Base-by-base conservation (phyloP, 2,113 vertebrate species). In the Herpailurus yagouaroundi region DNA sequence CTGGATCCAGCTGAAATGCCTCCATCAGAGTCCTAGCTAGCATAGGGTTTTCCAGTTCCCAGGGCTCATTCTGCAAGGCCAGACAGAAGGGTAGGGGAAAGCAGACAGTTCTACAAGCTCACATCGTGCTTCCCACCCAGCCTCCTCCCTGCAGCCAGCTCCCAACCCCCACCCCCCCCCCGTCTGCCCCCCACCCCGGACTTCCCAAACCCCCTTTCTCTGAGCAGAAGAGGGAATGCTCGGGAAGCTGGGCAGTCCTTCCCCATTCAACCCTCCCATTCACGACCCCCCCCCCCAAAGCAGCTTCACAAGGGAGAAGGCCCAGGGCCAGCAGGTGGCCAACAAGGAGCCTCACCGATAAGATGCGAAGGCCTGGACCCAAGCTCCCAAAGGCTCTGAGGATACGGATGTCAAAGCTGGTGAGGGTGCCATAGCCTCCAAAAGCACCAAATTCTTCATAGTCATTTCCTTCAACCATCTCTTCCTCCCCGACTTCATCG, bases 1-100 rank as follows among this genome's bases (percentile, higher is more conserved):
- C 96, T 3, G 89, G 92, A 74, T 97, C 97, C 95, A 95, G 87
- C 79, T 95, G 96, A 85, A 98, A 52, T 21, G 97, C 95, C 83
- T 97, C 92, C 82, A 95, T 80, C 94, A 97, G 97, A 66, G 96
- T 97, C 92, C 74, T 96, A 82, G 96, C 96, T 94, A 97, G 95
- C 69, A 50, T 64, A 83, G 97, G 96, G 73, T 93, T 97, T 85
- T 96, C 97, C 95, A 97, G 82, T 89, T 97, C 95, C 96, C 96
- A 95, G 77, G 97, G 92, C 77, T 98, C 95, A 68, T 89, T 97
- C 97, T 98, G 77, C 77, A 91, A 93, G 77, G 83, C 52, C 89
- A 52, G 77, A 45, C 66, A 86, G 66, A 33, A 45, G 50, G 94
- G 77, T 15, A 19, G 64, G 52, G 93, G 81, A 50, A 41, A 71